Evolutionary conservation across 2,113 vertebrate genomes (phyloP).

Genomic region (Limnothrissa miodon): DNA sequence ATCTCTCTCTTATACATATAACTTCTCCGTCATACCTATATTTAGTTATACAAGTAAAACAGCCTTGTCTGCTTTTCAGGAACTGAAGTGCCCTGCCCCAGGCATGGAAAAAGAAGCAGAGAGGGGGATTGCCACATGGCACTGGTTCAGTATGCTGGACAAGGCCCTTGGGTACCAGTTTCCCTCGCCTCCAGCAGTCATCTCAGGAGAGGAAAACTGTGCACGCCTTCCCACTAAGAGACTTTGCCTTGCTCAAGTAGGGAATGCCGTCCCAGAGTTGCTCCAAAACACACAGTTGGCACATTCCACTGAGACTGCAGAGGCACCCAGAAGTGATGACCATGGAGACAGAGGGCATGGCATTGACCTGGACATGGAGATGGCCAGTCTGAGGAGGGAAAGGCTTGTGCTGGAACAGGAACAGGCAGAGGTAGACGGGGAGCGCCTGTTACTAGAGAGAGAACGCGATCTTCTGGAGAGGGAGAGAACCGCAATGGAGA

Average conservation of each 20-base stretch:
- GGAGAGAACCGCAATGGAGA: constrained; percentile 60
- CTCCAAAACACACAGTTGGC: constrained; percentile 28
- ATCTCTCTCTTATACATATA: background rate
- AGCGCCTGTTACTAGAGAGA: constrained; percentile 53
- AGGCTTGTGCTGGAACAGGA: constrained; percentile 60
- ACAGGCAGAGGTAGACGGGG: constrained; percentile 60
- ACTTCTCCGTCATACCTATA: background rate
- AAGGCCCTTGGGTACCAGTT: constrained; percentile 72
- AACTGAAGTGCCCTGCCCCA: constrained; percentile 68
- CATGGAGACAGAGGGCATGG: background rate
- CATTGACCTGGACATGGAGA: constrained; percentile 45
- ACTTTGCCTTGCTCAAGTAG: constrained; percentile 44
- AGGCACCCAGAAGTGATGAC: background rate
- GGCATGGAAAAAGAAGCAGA: constrained; percentile 62
- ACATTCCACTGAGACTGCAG: background rate
- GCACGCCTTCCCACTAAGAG: constrained; percentile 37
- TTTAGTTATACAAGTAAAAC: background rate
- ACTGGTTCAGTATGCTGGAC: constrained; percentile 74
- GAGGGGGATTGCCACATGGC: constrained; percentile 61
- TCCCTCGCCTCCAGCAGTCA: constrained; percentile 43
- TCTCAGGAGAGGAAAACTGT: constrained; percentile 40
- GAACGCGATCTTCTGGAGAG: constrained; percentile 59
- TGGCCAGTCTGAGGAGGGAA: constrained; percentile 55
- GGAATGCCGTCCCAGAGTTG: constrained; percentile 46
- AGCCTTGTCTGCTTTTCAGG: constrained; percentile 46